These are phyloP conservation scores for Steinernema hermaphroditum DNA, from an alignment of 2,888 invertebrate species.

Conservation along the genomic window DNA sequence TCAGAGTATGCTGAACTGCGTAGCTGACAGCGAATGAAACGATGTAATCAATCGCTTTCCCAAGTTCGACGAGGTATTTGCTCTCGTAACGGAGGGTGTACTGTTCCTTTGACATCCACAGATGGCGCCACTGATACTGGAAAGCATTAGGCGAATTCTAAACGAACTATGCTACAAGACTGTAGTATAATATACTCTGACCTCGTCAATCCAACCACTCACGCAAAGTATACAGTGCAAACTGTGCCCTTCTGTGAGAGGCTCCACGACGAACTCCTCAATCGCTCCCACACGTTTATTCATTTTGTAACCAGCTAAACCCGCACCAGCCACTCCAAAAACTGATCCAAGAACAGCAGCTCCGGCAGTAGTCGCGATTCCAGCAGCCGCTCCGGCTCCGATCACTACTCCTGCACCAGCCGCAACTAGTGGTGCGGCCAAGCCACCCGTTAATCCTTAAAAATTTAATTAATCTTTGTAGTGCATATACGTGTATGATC, in stretches of 20 bases:
- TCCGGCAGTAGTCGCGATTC: slow-evolving; percentile 70
- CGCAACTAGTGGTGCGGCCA: slow-evolving; percentile 74
- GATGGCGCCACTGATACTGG: slow-evolving; percentile 72
- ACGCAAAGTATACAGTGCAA: slow-evolving; percentile 74
- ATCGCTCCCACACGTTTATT: slow-evolving; percentile 75
- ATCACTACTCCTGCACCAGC: slow-evolving; percentile 69
- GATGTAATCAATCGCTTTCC: slow-evolving; percentile 73
- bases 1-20: slow-evolving; percentile 74
- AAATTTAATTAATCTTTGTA: slow-evolving; percentile 1
- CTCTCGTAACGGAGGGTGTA: slow-evolving; percentile 75
- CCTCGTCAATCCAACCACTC: slow-evolving; percentile 74
- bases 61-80: slow-evolving; percentile 68
- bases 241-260: slow-evolving; percentile 67
- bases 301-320: slow-evolving; percentile 74
- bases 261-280: slow-evolving; percentile 75
- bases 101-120: slow-evolving; percentile 73
- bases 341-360: slow-evolving; percentile 71
- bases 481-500: no score
- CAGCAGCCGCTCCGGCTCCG: slow-evolving; percentile 69
- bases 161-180: no score
- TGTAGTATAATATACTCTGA: no score
- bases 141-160: slow-evolving; percentile 62
- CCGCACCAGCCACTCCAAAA: slow-evolving; percentile 76
- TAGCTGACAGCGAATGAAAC: slow-evolving; percentile 71
- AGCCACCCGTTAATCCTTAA: slow-evolving; percentile 73